phyloP scores from a whole-genome alignment of 2,113 vertebrate genomes.

The Prochilodus magdalenae region DNA sequence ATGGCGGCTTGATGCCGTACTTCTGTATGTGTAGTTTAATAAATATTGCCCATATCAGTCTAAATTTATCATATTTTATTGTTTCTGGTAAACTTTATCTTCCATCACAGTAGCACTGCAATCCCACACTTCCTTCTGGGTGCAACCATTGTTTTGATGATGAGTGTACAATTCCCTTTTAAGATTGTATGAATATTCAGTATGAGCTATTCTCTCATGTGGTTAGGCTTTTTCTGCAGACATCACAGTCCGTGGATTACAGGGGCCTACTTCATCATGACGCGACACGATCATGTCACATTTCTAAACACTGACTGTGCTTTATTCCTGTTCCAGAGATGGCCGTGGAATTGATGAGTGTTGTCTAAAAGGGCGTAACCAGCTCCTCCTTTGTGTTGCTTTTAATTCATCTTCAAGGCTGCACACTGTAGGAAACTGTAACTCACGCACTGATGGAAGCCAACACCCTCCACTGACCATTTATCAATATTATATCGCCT shows the following conservation, averaged over 20 bases:
- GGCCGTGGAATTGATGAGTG: conserved; percentile 24
- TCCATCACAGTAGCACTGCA: no score
- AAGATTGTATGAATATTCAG: not conserved
- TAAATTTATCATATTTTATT: no score
- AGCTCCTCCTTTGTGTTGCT: conserved; percentile 26
- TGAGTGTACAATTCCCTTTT: not conserved
- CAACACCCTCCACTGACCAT: conserved; percentile 34
- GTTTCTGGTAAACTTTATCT: no score
- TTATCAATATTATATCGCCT: conserved; percentile 30
- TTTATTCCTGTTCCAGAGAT: conserved; percentile 22
- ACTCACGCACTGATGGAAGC: conserved; percentile 27
- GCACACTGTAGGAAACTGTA: conserved; percentile 38
- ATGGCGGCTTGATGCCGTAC: no score
- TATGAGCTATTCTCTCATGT: not conserved
- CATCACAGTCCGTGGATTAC: not conserved
- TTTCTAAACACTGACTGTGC: not conserved
- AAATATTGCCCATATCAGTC: no score
- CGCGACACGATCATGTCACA: not conserved
- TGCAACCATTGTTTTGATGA: no score
- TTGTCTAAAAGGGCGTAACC: conserved; percentile 40
- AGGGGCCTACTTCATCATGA: not conserved
- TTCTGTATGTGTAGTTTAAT: no score
- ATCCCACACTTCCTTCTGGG: no score
- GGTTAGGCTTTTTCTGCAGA: not conserved
- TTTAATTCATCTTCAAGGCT: conserved; percentile 27